These are phyloP conservation scores for Coelinius sp. DNA, from an alignment of 2,888 invertebrate species.

Conservation along the genomic window DNA sequence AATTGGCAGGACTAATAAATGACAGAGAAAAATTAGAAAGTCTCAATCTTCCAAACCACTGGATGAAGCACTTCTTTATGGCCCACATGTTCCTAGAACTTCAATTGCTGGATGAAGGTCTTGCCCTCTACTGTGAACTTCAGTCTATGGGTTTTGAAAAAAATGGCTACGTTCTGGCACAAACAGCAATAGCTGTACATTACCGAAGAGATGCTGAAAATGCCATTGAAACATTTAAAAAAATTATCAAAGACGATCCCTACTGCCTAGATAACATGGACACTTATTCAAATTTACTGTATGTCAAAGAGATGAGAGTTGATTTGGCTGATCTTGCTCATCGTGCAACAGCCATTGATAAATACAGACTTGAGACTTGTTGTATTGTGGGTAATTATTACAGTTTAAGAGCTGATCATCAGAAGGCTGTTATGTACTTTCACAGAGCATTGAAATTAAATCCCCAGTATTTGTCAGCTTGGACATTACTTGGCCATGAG, in stretches of 20 bases:
- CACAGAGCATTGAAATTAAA: conserved; percentile 94
- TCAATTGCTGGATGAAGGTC: conserved; percentile 90
- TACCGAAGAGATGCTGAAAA: conserved; percentile 93
- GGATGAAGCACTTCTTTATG: conserved; percentile 95
- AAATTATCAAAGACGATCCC: conserved; percentile 89
- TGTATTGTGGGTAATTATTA: conserved; percentile 99
- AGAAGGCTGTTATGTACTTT: conserved; percentile 97
- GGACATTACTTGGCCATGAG: conserved; percentile 99
- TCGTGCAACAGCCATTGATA: conserved; percentile 93
- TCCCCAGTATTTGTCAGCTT: conserved; percentile 94
- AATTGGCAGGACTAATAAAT: conserved; percentile 87
- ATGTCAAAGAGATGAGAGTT: conserved; percentile 92
- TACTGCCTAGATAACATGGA: conserved; percentile 96
- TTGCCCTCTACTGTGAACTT: conserved; percentile 85
- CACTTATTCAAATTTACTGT: conserved; percentile 95
- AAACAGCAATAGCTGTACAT: conserved; percentile 93
- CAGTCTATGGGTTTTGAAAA: conserved; percentile 86
- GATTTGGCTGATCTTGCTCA: conserved; percentile 95
- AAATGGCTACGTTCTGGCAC: conserved; percentile 91
- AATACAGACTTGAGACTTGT: conserved; percentile 97
- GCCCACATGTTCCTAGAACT: conserved; percentile 92
- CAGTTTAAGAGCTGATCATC: conserved; percentile 94
- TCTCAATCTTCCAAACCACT: conserved; percentile 84
- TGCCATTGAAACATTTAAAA: conserved; percentile 87
- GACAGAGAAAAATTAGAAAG: conserved; percentile 83